Conservation (phyloP, 1,140 invertebrate genomes). For the Drosophila nigrodunni region DNA sequence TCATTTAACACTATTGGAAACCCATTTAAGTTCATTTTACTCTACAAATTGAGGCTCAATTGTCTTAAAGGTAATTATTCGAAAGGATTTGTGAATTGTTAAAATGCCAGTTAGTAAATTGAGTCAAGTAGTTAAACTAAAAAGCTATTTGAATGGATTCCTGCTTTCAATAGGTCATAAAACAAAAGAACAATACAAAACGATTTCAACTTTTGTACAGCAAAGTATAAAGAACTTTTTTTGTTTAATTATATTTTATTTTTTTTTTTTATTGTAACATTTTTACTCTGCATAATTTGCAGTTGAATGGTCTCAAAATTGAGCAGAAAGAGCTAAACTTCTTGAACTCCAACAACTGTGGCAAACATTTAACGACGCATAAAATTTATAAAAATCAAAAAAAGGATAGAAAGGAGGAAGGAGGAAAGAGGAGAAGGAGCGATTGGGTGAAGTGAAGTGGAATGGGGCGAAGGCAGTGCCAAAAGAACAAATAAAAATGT, state of each 20-base stretch:
- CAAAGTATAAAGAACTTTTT: slow-evolving; percentile 40
- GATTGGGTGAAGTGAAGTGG: background rate
- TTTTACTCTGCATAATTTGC: slow-evolving; percentile 63
- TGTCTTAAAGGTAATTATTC: background rate
- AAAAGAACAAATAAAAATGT: slow-evolving; percentile 43
- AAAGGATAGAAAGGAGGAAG: background rate
- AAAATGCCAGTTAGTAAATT: slow-evolving; percentile 4
- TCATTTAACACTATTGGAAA: background rate
- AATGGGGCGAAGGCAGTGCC: slow-evolving; percentile 1
- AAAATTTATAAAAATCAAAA: slow-evolving; percentile 65
- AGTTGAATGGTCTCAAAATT: slow-evolving; percentile 57
- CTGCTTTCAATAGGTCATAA: slow-evolving; percentile 13
- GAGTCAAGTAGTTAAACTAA: background rate
- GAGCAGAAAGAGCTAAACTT: slow-evolving; percentile 30
- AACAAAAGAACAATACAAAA: slow-evolving; percentile 22
- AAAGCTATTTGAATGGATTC: slow-evolving; percentile 10
- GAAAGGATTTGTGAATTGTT: slow-evolving; percentile 5
- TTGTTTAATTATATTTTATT: background rate
- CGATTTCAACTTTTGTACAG: slow-evolving; percentile 45
- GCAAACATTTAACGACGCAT: slow-evolving; percentile 70
- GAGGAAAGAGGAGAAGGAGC: background rate
- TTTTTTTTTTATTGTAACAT: slow-evolving; percentile 36
- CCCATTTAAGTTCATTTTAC: background rate
- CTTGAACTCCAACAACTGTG: slow-evolving; percentile 26
- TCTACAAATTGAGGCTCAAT: background rate